Conservation (phyloP, 2,113 vertebrate species). For the Pimephales promelas region DNA sequence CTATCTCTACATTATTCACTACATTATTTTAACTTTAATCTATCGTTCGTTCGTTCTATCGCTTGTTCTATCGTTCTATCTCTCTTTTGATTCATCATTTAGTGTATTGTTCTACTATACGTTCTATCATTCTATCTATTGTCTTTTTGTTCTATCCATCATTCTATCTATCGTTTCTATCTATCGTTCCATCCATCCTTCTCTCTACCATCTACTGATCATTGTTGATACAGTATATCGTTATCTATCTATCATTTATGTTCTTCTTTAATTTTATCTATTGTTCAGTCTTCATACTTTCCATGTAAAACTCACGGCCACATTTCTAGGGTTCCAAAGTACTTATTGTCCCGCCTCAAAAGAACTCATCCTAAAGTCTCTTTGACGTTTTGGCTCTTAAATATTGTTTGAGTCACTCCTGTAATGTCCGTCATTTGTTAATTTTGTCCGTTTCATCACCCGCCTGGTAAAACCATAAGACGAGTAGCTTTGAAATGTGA, state of each 20-base stretch:
- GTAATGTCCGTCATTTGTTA: not conserved
- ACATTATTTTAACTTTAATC: no score
- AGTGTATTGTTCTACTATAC: not conserved
- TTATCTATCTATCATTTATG: not conserved
- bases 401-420: not conserved
- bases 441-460: not conserved
- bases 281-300: no score
- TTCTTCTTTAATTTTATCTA: no score
- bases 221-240: not conserved
- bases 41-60: not conserved
- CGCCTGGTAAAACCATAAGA: not conserved
- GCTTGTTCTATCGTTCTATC: no score
- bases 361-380: not conserved
- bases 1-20: no score
- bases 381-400: not conserved
- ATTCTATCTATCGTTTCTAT: no score
- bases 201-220: not conserved
- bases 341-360: not conserved
- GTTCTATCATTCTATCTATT: not conserved
- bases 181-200: no score
- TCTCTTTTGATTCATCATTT: not conserved
- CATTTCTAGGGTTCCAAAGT: no score
- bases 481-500: not conserved
- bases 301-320: no score
- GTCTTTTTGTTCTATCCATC: no score